Evolutionary conservation across 2,797 vertebrate genomes (phyloP), one percentile per base, ranked within the genome.

Genomic region (Danio choprae): DNA sequence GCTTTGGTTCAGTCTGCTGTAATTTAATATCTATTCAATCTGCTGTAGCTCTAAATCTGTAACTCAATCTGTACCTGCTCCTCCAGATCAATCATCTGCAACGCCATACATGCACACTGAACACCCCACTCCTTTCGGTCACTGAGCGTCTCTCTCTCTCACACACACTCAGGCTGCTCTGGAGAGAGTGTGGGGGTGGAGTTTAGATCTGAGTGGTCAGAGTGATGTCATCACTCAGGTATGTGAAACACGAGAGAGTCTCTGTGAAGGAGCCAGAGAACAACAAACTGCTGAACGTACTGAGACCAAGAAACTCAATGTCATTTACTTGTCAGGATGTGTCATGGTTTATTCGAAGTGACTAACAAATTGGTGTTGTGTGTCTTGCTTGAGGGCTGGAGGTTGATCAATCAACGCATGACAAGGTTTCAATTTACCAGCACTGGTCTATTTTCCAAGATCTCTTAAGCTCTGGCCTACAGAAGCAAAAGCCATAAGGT

Each of bases 161-260:
- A 8, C 41, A 29, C 41, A 48, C 64, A 22, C 65, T 59, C 40
- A 18, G 29, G 16, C 41, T 10, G 20, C 41, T 69, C 50, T 55
- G 15, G 15, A 56, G 70, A 9, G 50, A 18, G 60, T 46, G 63
- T 15, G 62, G 56, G 9, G 50, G 46, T 46, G 62, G 51, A 43
- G 63, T 59, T 55, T 63, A 76, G 60, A 76, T 64, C 50, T 6
- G 74, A 55, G 40, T 53, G 15, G 38, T 64, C 50, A 18, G 62
- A n/a, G 50, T 67, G 74, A 77, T 77, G 74, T 76, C 74, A 76
- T 65, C 50, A 65, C 62, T 76, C 74, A 65, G 74, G 74, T 56
- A 76, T 76, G 73, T 63, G 58, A 63, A 74, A 74, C 59, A 63
- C 50, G 44, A 74, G 72, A 15, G 44, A 63, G 59, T 62, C 59